These are phyloP conservation scores for Hemiprocne comata DNA, from an alignment of 2,113 vertebrate species.

Conservation along the genomic window DNA sequence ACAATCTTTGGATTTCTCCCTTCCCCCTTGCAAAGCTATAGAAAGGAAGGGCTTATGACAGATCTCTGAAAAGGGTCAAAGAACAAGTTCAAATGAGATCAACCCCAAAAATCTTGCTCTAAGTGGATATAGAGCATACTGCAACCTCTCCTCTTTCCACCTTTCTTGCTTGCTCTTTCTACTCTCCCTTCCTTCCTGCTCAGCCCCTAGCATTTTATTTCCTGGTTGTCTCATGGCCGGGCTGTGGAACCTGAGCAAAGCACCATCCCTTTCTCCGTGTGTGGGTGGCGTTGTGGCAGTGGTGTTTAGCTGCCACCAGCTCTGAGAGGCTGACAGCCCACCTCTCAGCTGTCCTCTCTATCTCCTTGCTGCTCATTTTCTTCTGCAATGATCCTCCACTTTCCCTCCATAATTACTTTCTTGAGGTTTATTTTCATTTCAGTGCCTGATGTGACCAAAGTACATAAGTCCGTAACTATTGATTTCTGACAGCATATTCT, in stretches of 20 bases:
- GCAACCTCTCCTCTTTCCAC: background rate
- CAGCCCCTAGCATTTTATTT: background rate
- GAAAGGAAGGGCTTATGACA: background rate
- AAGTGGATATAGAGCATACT: background rate
- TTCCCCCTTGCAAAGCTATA: background rate
- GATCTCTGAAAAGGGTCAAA: background rate
- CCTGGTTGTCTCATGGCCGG: rapidly evolving
- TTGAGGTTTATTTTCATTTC: conserved; percentile 53
- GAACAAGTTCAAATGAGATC: background rate
- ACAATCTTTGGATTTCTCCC: background rate
- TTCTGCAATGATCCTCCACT: background rate
- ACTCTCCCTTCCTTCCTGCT: background rate
- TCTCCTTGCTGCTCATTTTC: background rate
- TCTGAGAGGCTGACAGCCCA: rapidly evolving
- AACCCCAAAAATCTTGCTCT: background rate
- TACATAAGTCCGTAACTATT: conserved; percentile 48
- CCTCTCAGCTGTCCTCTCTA: background rate
- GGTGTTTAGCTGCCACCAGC: background rate
- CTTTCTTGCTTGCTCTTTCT: background rate
- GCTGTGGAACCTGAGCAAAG: background rate
- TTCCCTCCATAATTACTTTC: conserved; percentile 9
- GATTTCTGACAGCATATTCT: conserved; percentile 62
- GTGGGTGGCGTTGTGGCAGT: background rate
- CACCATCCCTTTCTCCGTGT: background rate
- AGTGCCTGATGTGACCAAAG: conserved; percentile 33